Base-by-base conservation (phyloP, 2,888 invertebrate genomes). In the Allygus modestus region DNA sequence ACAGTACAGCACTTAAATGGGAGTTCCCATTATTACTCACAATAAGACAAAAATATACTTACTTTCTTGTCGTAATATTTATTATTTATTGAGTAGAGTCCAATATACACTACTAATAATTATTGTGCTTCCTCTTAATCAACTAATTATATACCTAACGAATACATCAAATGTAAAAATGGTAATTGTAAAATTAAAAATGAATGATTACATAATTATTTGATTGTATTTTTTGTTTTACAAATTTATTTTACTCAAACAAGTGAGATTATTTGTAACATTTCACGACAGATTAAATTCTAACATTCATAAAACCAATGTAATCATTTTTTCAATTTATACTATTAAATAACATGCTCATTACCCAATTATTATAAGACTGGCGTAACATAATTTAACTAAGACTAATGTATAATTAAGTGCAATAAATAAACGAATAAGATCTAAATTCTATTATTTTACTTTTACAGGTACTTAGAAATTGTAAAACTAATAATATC, bases 391-490 rank as follows among this genome's bases (percentile, higher is more conserved):
- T 17, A 2, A 51, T 17, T 17, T 51, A 51, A 51, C 51, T 51
- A 51, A 51, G 17, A 51, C 2, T 15, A 11, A 51, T 15, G 1
- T 54, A 23, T 7, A 54, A 28, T 12, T 28, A 65, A 31, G 65
- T 65, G 28, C 28, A 71, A 71, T 71, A 71, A 71, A 71, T 71
- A 71, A 71, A 11, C 15, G 4, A 9, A 20, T 71, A 2, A 41
- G 20, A 15, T 65, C 71, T 71, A 41, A 37, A 71, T 12, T 31
- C 7, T 69, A 71, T 41, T 71, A 71, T 71, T 71, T 71, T 41
- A 71, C 41, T 71, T 69, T 71, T 71, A 71, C 71, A 71, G 71
- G 71, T 71, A 71, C 71, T 20, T 71, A 23, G 23, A 69, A 69
- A 37, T 15, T 23, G 1, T 71, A 12, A 71, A 71, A 37, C 65